phyloP scores from a whole-genome alignment of 2,113 vertebrate species.

The Triplophysa rosa region DNA sequence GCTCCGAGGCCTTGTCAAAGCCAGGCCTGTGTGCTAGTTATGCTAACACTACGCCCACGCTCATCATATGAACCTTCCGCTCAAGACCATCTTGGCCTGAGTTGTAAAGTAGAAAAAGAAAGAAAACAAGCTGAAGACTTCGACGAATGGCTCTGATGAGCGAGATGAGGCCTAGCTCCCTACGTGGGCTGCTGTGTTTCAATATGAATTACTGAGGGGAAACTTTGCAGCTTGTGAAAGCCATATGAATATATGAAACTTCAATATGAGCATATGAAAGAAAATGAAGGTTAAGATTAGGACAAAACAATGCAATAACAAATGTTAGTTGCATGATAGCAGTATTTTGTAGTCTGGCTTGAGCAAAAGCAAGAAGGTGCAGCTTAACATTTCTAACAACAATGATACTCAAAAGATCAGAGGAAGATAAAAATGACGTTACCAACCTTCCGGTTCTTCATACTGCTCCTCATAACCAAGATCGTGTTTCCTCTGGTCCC shows the following conservation, averaged over 20 bases:
- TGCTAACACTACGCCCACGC: not conserved
- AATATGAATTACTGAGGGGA: constrained; percentile 27
- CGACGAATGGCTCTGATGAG: not conserved
- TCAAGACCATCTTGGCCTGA: not conserved
- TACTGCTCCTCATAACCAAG: constrained; percentile 23
- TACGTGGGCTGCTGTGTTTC: constrained; percentile 8
- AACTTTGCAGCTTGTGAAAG: constrained; percentile 11
- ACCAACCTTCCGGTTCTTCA: constrained; percentile 45
- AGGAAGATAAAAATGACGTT: constrained; percentile 30
- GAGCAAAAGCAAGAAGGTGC: not conserved
- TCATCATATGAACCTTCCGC: not conserved
- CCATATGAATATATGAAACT: not conserved
- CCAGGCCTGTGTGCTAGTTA: not conserved
- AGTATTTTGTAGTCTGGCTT: not conserved
- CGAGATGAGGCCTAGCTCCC: constrained; percentile 10
- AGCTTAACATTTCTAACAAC: not conserved
- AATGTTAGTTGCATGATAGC: not conserved
- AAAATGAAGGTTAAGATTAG: not conserved
- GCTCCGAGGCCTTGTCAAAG: constrained; percentile 15
- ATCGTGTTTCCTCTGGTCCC: constrained; percentile 43
- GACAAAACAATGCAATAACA: not conserved
- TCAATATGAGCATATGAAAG: not conserved
- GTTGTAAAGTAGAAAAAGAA: not conserved
- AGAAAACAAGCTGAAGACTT: not conserved
- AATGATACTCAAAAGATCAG: not conserved